Base-by-base conservation (phyloP, 2,797 vertebrate genomes). In the Acanthurus lineatus region DNA sequence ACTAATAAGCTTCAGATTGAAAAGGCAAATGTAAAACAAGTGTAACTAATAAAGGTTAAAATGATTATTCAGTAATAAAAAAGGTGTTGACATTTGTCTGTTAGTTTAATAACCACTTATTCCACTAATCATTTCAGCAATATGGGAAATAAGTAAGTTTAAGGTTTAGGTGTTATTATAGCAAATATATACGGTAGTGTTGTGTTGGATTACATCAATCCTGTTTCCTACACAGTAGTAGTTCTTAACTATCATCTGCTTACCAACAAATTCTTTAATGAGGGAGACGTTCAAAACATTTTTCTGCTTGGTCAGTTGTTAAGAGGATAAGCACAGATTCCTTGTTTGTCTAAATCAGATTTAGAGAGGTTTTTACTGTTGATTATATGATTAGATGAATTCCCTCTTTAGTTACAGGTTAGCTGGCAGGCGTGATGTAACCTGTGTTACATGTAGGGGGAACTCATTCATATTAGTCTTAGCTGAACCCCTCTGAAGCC, bases 401-500 rank as follows among this genome's bases (percentile, higher is more conserved):
- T 78, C 78, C 45, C 77, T 64, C 35, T 48, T 12, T 65, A 77
- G 76, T 74, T 79, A 53, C 73, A 82, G 75, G 79, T 86, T 72
- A 76, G 72, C 64, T 70, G 81, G 56, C 69, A 73, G 77, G 75
- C 12, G 16, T 45, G 65, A 69, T 68, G 6, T 14, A 69, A 72
- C 71, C 59, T 57, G 68, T 66, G 76, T 72, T 75, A 57, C 86
- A 69, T 78, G 69, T 68, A 71, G 74, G 61, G 28, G 28, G 28
- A 32, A 32, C 28, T 32, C 28, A 60, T 54, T 64, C 67, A 85
- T 81, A 53, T 86, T 80, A 52, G 87, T 89, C 89, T 90, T 83
- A 83, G 65, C 74, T 20, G 51, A 44, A 70, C 32, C 77, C 48
- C 6, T 56, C 64, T 68, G 51, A 69, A 82, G 86, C 66, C 59